Base-by-base conservation (phyloP, 2,113 vertebrate species). In the Zapus hudsonius region DNA sequence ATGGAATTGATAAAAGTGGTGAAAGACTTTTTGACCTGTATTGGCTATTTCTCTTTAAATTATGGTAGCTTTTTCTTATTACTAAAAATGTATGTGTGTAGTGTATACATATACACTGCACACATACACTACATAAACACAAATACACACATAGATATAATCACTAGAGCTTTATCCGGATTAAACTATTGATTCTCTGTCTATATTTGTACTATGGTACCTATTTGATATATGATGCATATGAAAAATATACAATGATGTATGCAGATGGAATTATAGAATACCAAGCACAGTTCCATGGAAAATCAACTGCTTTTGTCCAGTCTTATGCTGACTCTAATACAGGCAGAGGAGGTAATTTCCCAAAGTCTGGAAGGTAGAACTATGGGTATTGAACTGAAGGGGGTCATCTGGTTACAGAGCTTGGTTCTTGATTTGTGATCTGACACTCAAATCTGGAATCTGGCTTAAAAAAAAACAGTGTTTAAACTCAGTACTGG, bases 51-150 rank as follows among this genome's bases (percentile, higher is more conserved):
- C 16, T 16, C 7, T 89, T 84, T 61, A 11, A 13, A 3, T 42
- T 76, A 31, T 88, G 25, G 31, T 79, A 47, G 17, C 23, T 78
- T 78, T 7, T 19, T 72, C 10, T 52, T 22, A 61, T 16, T 38
- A 36, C 47, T 33, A 73, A 44, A 63, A 69, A 79, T n/a, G 19
- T 23, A 19, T 8, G 3, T 38, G 23, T 25, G 36, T 7, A 17
- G 36, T 7, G 9, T 40, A 42, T 9, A 40, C 33, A 22, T 16
- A 42, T 2, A 33, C 20, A 76, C 16, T 42, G 25, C 16, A 91
- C 2, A 57, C 2, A 44, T 10, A n/a, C 6, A 7, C n/a, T n/a
- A n/a, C 16, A 52, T 0, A 57, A 6, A 74, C 17, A 33, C 1
- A 61, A 5, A 74, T 10, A 16, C 5, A 42, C 25, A 42, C 4